phyloP scores from a whole-genome alignment of 2,888 invertebrate genomes.

The Zhengitettix transpicula region DNA sequence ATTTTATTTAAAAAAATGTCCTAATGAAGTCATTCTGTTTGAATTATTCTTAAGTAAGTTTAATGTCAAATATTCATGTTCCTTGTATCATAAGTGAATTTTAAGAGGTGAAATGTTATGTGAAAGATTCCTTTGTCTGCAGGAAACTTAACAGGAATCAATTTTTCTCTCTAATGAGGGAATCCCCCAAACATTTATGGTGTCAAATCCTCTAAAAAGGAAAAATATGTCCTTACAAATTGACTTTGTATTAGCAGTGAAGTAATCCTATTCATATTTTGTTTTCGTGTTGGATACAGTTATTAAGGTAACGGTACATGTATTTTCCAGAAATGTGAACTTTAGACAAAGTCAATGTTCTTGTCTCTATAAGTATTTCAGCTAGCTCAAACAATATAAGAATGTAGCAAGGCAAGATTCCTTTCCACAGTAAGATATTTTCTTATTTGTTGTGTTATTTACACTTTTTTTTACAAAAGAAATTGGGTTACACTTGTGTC shows the following conservation, averaged over 20 bases:
- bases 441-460: no score
- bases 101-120: no score
- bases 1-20: neutral
- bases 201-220: no score
- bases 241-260: neutral
- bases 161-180: no score
- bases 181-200: no score
- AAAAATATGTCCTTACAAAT: neutral
- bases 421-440: neutral
- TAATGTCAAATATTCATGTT: neutral
- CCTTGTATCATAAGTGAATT: no score
- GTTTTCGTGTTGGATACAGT: neutral
- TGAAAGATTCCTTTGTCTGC: no score
- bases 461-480: no score
- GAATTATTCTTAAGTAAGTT: neutral
- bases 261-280: neutral
- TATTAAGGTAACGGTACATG: neutral
- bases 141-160: no score
- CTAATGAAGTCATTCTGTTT: neutral
- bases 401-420: neutral
- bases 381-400: neutral
- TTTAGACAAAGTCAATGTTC: no score
- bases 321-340: neutral
- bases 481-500: no score
- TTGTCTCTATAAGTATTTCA: no score